A percentile compares a stretch with the other conserved stretches of the same genome.
These are phyloP conservation scores for Zaprionus taronus DNA, from an alignment of 1,140 invertebrate genomes.

Conservation along the genomic window DNA sequence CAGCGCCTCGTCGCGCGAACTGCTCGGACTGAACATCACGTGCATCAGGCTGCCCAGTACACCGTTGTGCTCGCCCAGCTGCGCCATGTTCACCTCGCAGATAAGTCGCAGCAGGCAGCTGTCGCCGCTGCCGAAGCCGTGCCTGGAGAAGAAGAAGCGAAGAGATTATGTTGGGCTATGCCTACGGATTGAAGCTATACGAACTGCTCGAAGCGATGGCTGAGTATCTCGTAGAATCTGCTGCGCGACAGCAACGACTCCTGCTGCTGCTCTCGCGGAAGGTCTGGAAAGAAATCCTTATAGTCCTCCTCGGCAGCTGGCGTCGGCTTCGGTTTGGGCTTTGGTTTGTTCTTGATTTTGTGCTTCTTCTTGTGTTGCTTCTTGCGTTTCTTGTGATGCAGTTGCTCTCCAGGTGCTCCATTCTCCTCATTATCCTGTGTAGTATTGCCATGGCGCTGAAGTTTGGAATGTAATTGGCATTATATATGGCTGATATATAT, in stretches of 20 bases:
- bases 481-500: no score
- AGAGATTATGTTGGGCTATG: background rate
- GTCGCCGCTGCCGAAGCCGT: conserved; percentile 61
- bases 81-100: conserved; percentile 69
- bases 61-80: conserved; percentile 66
- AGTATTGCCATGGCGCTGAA: conserved; percentile 34
- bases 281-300: conserved; percentile 66
- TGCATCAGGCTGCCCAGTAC: conserved; percentile 73
- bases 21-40: conserved; percentile 85
- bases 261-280: conserved; percentile 31
- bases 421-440: conserved; percentile 34
- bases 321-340: conserved; percentile 22
- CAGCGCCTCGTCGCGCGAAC: conserved; percentile 85
- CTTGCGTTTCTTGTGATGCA: conserved; percentile 27
- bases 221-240: conserved; percentile 68
- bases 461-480: background rate
- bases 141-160: conserved; percentile 31
- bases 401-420: no score
- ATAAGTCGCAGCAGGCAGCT: conserved; percentile 75
- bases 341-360: conserved; percentile 40
- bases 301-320: conserved; percentile 41
- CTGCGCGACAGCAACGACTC: conserved; percentile 56
- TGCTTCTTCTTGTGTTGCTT: conserved; percentile 47
- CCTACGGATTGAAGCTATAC: conserved; percentile 2
- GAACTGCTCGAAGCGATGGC: conserved; percentile 63